A percentile compares a stretch with the other conserved stretches of the same genome.
Conservation (phyloP, 2,797 vertebrate species). For the Sebastes dallii region DNA sequence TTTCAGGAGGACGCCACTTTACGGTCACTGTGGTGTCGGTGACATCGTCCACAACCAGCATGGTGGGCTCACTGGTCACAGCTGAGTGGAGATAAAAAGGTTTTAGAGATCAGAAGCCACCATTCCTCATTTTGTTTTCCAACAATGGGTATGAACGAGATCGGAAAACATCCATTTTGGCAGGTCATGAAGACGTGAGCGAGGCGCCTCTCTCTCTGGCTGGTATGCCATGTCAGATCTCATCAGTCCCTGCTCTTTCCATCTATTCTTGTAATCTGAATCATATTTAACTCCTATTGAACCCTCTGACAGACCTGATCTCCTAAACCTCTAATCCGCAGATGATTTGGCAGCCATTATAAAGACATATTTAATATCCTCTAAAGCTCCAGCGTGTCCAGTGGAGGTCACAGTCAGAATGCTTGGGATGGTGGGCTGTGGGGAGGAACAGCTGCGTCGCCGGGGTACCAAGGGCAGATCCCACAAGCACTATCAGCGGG, state of each 20-base stretch:
- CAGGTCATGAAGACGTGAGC: constrained; percentile 18
- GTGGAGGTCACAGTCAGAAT: constrained; percentile 76
- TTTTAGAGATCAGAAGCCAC: constrained; percentile 13
- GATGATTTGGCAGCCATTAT: constrained; percentile 81
- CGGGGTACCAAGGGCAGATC: constrained; percentile 66
- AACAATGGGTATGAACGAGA: constrained; percentile 8
- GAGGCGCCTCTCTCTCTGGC: constrained; percentile 8
- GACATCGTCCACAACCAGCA: constrained; percentile 92
- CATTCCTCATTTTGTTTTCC: not conserved
- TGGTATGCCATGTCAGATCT: constrained; percentile 57
- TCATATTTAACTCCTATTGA: constrained; percentile 69
- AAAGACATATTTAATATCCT: constrained; percentile 81
- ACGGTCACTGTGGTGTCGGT: constrained; percentile 93
- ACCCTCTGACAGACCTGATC: constrained; percentile 70
- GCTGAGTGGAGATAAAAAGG: constrained; percentile 76
- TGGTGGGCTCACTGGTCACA: constrained; percentile 96
- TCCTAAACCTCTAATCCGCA: constrained; percentile 79
- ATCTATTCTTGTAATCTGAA: constrained; percentile 77
- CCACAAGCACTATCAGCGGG: constrained; percentile 29
- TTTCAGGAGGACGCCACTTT: constrained; percentile 98
- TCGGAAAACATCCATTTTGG: constrained; percentile 46
- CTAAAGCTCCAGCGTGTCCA: constrained; percentile 72
- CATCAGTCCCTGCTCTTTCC: constrained; percentile 53
- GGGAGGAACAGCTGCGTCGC: constrained; percentile 74
- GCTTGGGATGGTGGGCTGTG: constrained; percentile 63